Evolutionary conservation across 2,888 invertebrate genomes (phyloP).

Genomic region (Periphyllus acericola): DNA sequence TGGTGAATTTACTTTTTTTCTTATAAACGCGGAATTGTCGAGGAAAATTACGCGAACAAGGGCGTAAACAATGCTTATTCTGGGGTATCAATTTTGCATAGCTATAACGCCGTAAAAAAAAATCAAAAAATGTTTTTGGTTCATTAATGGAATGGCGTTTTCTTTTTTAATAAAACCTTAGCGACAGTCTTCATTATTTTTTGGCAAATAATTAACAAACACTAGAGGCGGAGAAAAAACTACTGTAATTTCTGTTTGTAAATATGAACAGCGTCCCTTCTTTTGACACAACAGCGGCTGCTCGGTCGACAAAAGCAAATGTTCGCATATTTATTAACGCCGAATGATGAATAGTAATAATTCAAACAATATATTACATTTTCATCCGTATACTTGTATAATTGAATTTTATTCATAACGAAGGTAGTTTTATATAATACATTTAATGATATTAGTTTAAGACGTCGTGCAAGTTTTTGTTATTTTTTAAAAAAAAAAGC

Average conservation of each 20-base stretch:
- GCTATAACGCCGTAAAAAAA: not conserved
- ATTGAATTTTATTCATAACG: no score
- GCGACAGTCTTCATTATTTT: constrained; percentile 33
- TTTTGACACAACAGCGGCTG: not conserved
- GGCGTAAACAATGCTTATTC: not conserved
- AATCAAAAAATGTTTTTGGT: not conserved
- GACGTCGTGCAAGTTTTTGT: no score
- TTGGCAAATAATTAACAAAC: constrained; percentile 40
- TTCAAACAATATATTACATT: not conserved
- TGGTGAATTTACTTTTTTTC: no score
- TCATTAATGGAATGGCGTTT: constrained; percentile 40
- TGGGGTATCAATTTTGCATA: constrained; percentile 15
- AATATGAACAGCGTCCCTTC: not conserved
- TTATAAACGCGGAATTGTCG: not conserved
- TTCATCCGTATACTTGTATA: no score
- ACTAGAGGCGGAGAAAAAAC: not conserved
- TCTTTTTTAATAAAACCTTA: constrained; percentile 18
- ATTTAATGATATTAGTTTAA: no score
- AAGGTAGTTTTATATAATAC: no score
- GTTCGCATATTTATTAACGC: not conserved
- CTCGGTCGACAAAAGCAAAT: constrained; percentile 17
- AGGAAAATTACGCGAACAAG: not conserved
- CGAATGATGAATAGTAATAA: constrained; percentile 13
- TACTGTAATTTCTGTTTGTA: not conserved
- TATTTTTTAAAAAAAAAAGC: no score